Evolutionary conservation across 2,888 invertebrate genomes (phyloP).

Genomic region (Leptopilina myrica): DNA sequence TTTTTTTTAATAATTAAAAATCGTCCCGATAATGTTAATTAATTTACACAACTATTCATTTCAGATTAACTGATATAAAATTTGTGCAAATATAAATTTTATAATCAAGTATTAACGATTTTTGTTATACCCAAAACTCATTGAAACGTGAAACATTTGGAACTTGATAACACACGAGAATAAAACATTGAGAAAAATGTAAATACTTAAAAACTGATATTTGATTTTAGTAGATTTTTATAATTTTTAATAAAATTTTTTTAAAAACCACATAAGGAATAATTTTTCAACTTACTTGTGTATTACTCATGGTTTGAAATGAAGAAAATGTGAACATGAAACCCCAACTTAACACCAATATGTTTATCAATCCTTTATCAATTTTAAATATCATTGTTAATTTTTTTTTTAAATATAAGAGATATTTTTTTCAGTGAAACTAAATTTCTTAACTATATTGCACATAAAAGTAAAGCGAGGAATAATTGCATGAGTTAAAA

Average conservation of each 20-base stretch:
- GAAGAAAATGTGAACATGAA: conserved; percentile 32
- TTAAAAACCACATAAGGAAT: neutral
- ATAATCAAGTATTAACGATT: too few species aligned
- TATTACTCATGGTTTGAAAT: conserved; percentile 29
- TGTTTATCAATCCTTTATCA: neutral
- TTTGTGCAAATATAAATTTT: too few species aligned
- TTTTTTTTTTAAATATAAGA: neutral
- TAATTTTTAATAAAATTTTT: neutral
- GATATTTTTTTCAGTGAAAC: neutral
- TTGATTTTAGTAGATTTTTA: too few species aligned
- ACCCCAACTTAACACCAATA: conserved; percentile 28
- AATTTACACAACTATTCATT: too few species aligned
- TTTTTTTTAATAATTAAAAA: too few species aligned
- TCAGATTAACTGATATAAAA: too few species aligned
- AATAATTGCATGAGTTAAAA: neutral
- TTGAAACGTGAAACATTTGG: too few species aligned
- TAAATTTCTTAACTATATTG: neutral
- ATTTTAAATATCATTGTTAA: neutral
- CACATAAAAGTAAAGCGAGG: neutral
- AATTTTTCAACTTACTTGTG: conserved; percentile 7
- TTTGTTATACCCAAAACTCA: too few species aligned
- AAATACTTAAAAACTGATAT: neutral
- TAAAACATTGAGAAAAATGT: too few species aligned
- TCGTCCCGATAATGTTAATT: too few species aligned
- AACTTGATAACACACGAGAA: too few species aligned